These are phyloP conservation scores for Pegoplata infirma DNA, from an alignment of 2,888 invertebrate genomes.

Conservation along the genomic window DNA sequence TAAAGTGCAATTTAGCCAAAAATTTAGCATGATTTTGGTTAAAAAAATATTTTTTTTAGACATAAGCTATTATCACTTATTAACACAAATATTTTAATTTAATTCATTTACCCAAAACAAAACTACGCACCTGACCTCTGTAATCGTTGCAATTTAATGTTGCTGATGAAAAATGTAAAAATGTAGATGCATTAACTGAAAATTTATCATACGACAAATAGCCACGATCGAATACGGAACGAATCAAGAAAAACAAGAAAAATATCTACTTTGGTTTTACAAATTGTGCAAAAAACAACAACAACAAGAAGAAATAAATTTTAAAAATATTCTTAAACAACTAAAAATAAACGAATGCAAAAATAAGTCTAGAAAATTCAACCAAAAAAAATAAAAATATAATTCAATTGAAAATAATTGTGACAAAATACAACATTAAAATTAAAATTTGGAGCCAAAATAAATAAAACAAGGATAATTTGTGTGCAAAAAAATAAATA, in stretches of 20 bases:
- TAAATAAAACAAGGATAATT: background rate
- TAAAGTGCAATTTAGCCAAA: too few species aligned
- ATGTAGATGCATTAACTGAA: conserved; percentile 53
- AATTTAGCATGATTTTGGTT: too few species aligned
- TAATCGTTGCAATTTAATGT: conserved; percentile 17
- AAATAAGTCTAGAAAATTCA: conserved; percentile 44
- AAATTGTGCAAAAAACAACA: conserved; percentile 15
- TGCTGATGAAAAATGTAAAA: conserved; percentile 37
- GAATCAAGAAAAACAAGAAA: conserved; percentile 28
- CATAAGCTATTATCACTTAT: too few species aligned
- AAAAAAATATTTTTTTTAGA: too few species aligned
- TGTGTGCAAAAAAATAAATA: conserved; percentile 9
- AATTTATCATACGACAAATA: conserved; percentile 56
- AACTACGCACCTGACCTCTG: conserved; percentile 17
- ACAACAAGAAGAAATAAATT: background rate
- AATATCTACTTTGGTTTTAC: conserved; percentile 16
- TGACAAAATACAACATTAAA: conserved; percentile 18
- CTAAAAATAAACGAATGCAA: conserved; percentile 49
- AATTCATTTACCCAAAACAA: background rate
- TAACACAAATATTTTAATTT: too few species aligned
- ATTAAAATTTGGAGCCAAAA: conserved; percentile 3
- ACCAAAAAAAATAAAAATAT: too few species aligned
- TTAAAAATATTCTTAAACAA: conserved; percentile 20
- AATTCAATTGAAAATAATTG: conserved; percentile 15
- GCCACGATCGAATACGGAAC: conserved; percentile 57